phyloP scores from a whole-genome alignment of 2,888 invertebrate genomes.

The Hofmannophila pseudospretella region DNA sequence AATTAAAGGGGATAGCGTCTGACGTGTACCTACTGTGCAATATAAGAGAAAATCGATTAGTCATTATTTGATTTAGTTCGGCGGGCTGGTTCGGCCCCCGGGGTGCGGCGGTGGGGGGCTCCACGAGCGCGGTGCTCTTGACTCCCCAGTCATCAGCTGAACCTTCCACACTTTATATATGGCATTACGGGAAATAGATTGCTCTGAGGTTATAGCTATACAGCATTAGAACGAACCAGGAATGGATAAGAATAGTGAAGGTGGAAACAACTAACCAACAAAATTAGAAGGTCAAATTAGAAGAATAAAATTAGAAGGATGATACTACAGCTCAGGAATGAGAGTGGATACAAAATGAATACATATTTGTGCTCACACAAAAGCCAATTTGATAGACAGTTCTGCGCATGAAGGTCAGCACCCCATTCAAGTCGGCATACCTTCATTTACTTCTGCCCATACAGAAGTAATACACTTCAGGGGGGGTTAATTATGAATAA shows the following conservation, averaged over 20 bases:
- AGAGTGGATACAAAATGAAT: not conserved
- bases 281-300: too few species aligned
- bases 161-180: conserved; percentile 72
- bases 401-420: conserved; percentile 26
- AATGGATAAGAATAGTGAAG: not conserved
- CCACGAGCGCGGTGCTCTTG: conserved; percentile 57
- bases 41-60: conserved; percentile 75
- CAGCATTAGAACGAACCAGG: conserved; percentile 3
- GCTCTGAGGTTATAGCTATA: conserved; percentile 18
- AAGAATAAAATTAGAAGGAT: too few species aligned
- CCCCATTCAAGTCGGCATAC: conserved; percentile 49
- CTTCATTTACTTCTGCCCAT: conserved; percentile 55
- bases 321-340: too few species aligned
- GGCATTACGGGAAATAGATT: conserved; percentile 48
- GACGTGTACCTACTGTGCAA: conserved; percentile 78
- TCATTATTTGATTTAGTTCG: conserved; percentile 78
- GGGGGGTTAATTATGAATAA: conserved; percentile 77
- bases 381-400: conserved; percentile 32
- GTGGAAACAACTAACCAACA: too few species aligned
- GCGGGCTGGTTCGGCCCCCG: conserved; percentile 62
- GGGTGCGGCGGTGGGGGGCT: conserved; percentile 63
- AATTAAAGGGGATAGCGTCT: conserved; percentile 73
- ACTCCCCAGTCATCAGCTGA: conserved; percentile 63
- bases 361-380: conserved; percentile 20
- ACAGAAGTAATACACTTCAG: conserved; percentile 74